Conservation (phyloP, 2,797 vertebrate genomes). For the Macropodus opercularis region DNA sequence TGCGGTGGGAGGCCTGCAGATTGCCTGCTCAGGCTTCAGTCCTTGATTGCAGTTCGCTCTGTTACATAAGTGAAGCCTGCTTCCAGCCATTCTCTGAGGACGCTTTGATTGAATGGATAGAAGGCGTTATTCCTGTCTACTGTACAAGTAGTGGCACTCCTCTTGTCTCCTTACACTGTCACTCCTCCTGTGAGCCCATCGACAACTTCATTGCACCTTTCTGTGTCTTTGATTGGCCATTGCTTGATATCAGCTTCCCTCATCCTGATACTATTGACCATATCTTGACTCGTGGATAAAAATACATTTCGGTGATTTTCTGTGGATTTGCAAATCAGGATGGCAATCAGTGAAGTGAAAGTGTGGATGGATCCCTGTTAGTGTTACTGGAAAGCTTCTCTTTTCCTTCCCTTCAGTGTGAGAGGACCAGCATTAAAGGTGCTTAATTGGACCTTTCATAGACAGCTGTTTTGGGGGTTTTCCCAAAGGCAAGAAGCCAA, state of each 20-base stretch:
- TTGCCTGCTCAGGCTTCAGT: slow-evolving; percentile 26
- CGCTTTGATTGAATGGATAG: slow-evolving; percentile 36
- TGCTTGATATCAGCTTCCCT: slow-evolving; percentile 4
- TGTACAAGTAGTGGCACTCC: neutral
- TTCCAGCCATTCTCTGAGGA: slow-evolving; percentile 35
- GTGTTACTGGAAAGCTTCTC: slow-evolving; percentile 9
- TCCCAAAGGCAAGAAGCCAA: slow-evolving; percentile 35
- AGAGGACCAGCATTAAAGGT: slow-evolving; percentile 5
- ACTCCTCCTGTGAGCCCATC: slow-evolving; percentile 11
- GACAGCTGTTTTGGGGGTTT: slow-evolving; percentile 19
- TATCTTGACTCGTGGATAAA: slow-evolving; percentile 9
- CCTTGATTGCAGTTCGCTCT: slow-evolving; percentile 58
- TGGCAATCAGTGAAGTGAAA: neutral
- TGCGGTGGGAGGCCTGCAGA: slow-evolving; percentile 40
- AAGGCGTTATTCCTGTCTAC: slow-evolving; percentile 24
- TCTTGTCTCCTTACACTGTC: slow-evolving; percentile 19
- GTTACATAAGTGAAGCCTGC: slow-evolving; percentile 29
- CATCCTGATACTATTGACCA: neutral
- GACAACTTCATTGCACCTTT: slow-evolving; percentile 2
- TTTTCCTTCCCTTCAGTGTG: slow-evolving; percentile 1
- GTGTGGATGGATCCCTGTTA: neutral
- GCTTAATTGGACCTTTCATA: slow-evolving; percentile 45
- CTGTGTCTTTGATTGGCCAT: slow-evolving; percentile 46
- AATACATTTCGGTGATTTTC: slow-evolving; percentile 22
- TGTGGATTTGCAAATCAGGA: slow-evolving; percentile 14